Evolutionary conservation across 2,888 invertebrate genomes (phyloP).

Genomic region (Epiblema foenella): DNA sequence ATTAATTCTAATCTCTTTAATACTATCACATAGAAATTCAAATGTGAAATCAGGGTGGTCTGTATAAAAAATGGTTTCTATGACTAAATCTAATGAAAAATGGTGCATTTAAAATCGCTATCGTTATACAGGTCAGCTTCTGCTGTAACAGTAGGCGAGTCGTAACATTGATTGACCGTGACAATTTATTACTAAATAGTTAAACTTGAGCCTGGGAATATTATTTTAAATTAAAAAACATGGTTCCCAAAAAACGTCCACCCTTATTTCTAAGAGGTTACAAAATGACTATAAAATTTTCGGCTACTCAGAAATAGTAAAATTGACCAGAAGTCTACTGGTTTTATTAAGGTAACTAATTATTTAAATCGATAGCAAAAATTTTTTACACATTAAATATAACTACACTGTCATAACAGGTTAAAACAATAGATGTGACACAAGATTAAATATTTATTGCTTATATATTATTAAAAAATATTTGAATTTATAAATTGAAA

Average conservation of each 20-base stretch:
- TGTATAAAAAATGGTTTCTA: conserved; percentile 52
- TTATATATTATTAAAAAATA: too few relatives aligned
- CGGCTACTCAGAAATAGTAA: too few relatives aligned
- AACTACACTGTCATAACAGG: too few relatives aligned
- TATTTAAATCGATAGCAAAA: too few relatives aligned
- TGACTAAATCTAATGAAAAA: conserved; percentile 55
- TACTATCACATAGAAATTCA: conserved; percentile 52
- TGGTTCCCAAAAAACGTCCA: not conserved
- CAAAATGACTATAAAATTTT: too few relatives aligned
- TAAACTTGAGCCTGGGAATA: conserved; percentile 28
- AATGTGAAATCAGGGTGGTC: conserved; percentile 66
- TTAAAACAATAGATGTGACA: too few relatives aligned
- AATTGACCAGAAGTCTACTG: too few relatives aligned
- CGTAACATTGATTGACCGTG: conserved; percentile 67
- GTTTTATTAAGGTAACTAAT: too few relatives aligned
- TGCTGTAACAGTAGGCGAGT: conserved; percentile 69
- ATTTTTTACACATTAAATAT: too few relatives aligned
- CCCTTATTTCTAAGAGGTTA: too few relatives aligned
- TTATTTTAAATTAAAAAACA: not conserved
- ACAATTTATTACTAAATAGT: conserved; percentile 68
- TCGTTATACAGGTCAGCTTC: conserved; percentile 61
- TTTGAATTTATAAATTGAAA: too few relatives aligned
- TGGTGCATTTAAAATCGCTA: conserved; percentile 67
- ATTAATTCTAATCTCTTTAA: conserved; percentile 69
- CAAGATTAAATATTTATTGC: too few relatives aligned